A percentile compares a stretch with the other conserved stretches of the same genome.
Conservation (phyloP, 1,140 invertebrate genomes). For the Drosophila kurseongensis region DNA sequence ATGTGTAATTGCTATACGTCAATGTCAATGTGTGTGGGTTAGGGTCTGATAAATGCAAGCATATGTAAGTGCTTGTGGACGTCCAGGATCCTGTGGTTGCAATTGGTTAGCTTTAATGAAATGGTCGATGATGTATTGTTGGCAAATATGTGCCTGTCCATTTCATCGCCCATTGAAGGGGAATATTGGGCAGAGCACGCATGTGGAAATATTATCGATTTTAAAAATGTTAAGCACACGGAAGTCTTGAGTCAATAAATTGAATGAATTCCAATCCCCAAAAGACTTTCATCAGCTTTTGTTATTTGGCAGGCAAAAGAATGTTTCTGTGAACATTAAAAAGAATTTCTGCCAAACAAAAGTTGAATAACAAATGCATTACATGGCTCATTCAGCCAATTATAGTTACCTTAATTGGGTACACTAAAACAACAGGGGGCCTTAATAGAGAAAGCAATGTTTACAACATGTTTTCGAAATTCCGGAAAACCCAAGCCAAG, state of each 20-base stretch:
- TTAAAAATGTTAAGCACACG: slow-evolving; percentile 11
- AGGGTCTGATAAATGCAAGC: slow-evolving; percentile 31
- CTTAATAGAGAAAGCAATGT: not conserved
- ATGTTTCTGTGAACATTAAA: not conserved
- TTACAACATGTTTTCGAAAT: not conserved
- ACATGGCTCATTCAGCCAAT: too few relatives aligned
- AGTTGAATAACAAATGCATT: not conserved
- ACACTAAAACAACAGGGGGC: too few relatives aligned
- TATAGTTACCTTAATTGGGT: too few relatives aligned
- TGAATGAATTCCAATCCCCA: slow-evolving; percentile 1
- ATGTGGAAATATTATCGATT: slow-evolving; percentile 20
- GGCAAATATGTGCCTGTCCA: slow-evolving; percentile 16
- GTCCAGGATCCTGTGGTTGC: slow-evolving; percentile 40
- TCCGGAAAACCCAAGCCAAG: not conserved
- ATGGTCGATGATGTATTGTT: slow-evolving; percentile 42
- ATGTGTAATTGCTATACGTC: slow-evolving; percentile 79
- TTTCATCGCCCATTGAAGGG: not conserved
- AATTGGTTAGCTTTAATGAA: slow-evolving; percentile 31
- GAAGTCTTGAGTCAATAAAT: slow-evolving; percentile 38
- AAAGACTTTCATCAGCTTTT: not conserved
- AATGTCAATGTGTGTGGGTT: slow-evolving; percentile 59
- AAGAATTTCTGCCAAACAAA: not conserved
- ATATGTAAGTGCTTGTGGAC: slow-evolving; percentile 13
- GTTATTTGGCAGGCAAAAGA: not conserved
- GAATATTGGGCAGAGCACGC: slow-evolving; percentile 2